Percentiles rank a stretch among this genome's conserved stretches.
Evolutionary conservation across 1,140 invertebrate genomes (phyloP).

Genomic region (Brachionus plicatilis): DNA sequence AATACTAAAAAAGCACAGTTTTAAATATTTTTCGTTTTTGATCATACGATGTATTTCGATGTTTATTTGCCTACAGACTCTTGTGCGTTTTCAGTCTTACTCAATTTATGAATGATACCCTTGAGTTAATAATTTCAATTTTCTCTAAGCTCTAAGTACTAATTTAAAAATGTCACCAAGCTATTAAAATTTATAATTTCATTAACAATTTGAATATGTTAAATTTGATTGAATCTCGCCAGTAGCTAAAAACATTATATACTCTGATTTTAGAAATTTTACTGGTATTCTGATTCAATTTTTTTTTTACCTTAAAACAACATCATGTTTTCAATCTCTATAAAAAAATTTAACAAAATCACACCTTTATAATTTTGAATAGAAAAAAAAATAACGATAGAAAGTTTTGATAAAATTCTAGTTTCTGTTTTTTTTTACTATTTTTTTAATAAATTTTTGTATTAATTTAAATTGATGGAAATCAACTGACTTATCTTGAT

Average conservation of each 20-base stretch:
- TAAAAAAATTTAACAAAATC: background rate
- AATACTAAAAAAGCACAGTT: background rate
- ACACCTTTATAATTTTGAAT: background rate
- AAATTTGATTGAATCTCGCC: background rate
- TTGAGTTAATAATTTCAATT: background rate
- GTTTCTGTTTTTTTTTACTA: background rate
- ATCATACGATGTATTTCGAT: background rate
- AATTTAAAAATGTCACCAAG: background rate
- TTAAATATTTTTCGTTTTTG: background rate
- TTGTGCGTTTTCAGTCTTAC: background rate
- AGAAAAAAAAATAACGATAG: background rate
- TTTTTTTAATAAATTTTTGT: background rate
- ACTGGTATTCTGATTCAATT: background rate
- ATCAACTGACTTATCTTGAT: background rate
- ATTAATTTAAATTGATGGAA: background rate
- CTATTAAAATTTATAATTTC: background rate
- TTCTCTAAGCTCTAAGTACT: background rate
- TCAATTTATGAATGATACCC: background rate
- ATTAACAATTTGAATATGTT: background rate
- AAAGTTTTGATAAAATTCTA: background rate
- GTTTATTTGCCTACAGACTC: background rate
- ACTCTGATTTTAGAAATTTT: background rate
- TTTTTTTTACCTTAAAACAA: background rate
- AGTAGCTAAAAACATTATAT: background rate
- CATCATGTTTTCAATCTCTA: background rate